Evolutionary conservation across 2,888 invertebrate species (phyloP).

Genomic region (Masnerella sp.): DNA sequence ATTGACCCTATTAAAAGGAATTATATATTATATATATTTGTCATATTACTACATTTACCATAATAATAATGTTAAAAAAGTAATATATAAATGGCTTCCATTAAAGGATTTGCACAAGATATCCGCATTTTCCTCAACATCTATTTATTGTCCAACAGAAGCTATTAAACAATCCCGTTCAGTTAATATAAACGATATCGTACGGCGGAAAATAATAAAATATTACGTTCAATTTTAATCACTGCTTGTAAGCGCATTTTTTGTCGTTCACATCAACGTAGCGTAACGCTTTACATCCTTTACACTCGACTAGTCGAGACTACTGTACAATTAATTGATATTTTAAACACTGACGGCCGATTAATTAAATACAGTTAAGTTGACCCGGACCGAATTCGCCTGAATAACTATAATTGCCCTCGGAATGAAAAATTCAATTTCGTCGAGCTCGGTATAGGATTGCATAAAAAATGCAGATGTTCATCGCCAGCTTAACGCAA

Average conservation of each 20-base stretch:
- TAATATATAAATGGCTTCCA: too few species aligned
- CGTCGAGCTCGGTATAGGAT: too few species aligned
- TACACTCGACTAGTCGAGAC: background rate
- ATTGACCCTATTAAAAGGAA: too few species aligned
- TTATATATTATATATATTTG: too few species aligned
- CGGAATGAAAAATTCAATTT: background rate
- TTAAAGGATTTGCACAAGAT: too few species aligned
- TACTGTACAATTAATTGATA: slow-evolving; percentile 38
- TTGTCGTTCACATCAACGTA: slow-evolving; percentile 27
- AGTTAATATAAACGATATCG: slow-evolving; percentile 23
- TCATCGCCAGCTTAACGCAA: too few species aligned
- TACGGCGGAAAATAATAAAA: slow-evolving; percentile 20
- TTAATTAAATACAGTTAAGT: slow-evolving; percentile 44
- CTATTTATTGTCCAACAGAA: slow-evolving; percentile 25
- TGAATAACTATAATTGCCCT: slow-evolving; percentile 9
- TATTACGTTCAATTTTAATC: slow-evolving; percentile 39
- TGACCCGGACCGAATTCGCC: slow-evolving; percentile 18
- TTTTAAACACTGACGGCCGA: slow-evolving; percentile 20
- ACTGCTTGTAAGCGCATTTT: slow-evolving; percentile 19
- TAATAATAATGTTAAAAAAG: too few species aligned
- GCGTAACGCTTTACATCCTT: slow-evolving; percentile 31
- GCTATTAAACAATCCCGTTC: slow-evolving; percentile 19
- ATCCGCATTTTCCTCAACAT: slow-evolving; percentile 12
- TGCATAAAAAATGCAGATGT: too few species aligned
- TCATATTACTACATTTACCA: too few species aligned